Evolutionary conservation across 2,113 vertebrate species (phyloP).

Genomic region (Prietella phreatophila): DNA sequence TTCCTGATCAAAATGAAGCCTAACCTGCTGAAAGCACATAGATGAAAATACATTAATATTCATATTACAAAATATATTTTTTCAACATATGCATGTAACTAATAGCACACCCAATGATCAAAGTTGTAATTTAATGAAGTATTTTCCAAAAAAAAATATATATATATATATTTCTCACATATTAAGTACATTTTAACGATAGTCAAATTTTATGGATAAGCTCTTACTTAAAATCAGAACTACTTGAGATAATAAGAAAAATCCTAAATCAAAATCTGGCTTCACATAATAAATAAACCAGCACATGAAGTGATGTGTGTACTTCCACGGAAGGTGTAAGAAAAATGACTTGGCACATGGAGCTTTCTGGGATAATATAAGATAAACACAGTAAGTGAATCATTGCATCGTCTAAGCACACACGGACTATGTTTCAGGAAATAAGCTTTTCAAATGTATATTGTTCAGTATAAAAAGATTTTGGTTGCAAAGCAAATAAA

Average conservation of each 20-base stretch:
- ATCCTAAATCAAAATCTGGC: background rate
- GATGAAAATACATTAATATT: background rate
- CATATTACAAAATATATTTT: background rate
- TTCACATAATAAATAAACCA: background rate
- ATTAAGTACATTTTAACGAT: background rate
- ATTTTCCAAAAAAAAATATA: background rate
- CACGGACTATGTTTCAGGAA: background rate
- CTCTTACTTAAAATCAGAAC: background rate
- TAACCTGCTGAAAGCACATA: background rate
- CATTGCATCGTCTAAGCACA: background rate
- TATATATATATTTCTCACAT: background rate
- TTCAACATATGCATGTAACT: background rate
- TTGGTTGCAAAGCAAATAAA: background rate
- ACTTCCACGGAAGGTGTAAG: background rate
- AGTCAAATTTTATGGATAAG: background rate
- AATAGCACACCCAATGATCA: background rate
- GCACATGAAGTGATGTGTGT: background rate
- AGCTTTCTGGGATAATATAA: background rate
- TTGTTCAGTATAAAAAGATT: background rate
- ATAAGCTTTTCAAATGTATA: background rate
- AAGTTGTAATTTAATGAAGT: background rate
- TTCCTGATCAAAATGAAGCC: background rate
- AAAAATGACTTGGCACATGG: background rate
- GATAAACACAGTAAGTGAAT: background rate
- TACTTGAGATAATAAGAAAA: background rate